A percentile compares a stretch with the other conserved stretches of the same genome.
phyloP scores from a whole-genome alignment of 2,888 invertebrate species.

The Zelleria hepariella region DNA sequence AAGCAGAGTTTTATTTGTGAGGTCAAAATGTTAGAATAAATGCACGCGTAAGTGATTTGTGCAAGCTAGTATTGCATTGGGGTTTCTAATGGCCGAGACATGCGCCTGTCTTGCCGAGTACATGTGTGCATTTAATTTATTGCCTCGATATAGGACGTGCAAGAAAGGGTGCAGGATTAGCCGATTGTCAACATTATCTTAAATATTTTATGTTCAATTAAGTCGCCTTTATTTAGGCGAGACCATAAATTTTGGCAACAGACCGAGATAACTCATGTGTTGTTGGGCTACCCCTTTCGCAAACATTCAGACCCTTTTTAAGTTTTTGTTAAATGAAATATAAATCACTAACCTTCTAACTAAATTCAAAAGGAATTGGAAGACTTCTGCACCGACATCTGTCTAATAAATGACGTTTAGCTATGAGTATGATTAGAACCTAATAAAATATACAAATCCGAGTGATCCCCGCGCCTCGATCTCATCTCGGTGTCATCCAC shows the following conservation, averaged over 20 bases:
- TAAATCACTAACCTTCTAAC: not conserved
- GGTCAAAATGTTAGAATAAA: slow-evolving; percentile 12
- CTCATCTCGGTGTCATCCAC: slow-evolving; percentile 32
- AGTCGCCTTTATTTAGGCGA: slow-evolving; percentile 34
- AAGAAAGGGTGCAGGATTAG: slow-evolving; percentile 57
- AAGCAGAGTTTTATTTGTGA: not conserved
- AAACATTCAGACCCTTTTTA: not conserved
- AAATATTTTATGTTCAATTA: slow-evolving; percentile 58
- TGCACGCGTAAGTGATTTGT: slow-evolving; percentile 43
- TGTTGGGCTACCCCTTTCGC: not conserved
- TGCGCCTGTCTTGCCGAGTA: slow-evolving; percentile 39
- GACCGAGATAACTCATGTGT: slow-evolving; percentile 22
- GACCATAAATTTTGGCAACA: slow-evolving; percentile 43
- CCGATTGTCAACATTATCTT: slow-evolving; percentile 61
- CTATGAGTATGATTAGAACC: not conserved
- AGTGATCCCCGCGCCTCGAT: not conserved
- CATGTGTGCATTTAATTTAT: slow-evolving; percentile 58
- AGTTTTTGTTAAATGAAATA: not conserved
- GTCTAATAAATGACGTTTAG: not conserved
- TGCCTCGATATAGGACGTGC: slow-evolving; percentile 13
- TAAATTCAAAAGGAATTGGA: not conserved
- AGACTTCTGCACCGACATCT: not conserved
- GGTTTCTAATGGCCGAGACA: slow-evolving; percentile 54
- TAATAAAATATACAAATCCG: not conserved
- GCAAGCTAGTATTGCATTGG: slow-evolving; percentile 47